phyloP scores from a whole-genome alignment of 2,113 vertebrate species.

The Coracopsis vasa region DNA sequence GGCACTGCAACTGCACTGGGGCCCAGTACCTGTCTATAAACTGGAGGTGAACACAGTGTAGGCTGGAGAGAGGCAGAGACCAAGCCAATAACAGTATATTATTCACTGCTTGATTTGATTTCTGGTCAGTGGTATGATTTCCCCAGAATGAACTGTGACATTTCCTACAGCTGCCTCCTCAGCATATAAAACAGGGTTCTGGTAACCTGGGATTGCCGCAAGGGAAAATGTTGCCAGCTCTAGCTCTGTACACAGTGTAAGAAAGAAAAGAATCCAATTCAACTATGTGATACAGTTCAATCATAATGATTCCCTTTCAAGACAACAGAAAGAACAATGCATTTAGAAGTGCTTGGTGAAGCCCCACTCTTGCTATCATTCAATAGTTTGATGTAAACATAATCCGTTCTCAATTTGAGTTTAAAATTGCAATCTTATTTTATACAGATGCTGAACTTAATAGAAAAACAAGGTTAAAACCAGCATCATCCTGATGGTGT shows the following conservation, averaged over 20 bases:
- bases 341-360: neutral
- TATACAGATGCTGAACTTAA: neutral
- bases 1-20: neutral
- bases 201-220: neutral
- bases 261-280: neutral
- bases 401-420: neutral
- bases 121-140: conserved; percentile 13
- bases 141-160: conserved; percentile 16
- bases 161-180: conserved; percentile 23
- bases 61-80: neutral
- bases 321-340: neutral
- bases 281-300: neutral
- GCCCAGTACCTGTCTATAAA: neutral
- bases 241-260: neutral
- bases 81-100: neutral
- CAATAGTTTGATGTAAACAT: neutral
- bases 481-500: neutral
- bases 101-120: conserved; percentile 36
- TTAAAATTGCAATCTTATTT: neutral
- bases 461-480: neutral
- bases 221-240: neutral
- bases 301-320: neutral
- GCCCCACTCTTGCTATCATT: neutral
- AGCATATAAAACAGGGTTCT: neutral
- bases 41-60: neutral